These are phyloP conservation scores for Papilio helenus DNA, from an alignment of 1,140 invertebrate genomes.

Conservation along the genomic window DNA sequence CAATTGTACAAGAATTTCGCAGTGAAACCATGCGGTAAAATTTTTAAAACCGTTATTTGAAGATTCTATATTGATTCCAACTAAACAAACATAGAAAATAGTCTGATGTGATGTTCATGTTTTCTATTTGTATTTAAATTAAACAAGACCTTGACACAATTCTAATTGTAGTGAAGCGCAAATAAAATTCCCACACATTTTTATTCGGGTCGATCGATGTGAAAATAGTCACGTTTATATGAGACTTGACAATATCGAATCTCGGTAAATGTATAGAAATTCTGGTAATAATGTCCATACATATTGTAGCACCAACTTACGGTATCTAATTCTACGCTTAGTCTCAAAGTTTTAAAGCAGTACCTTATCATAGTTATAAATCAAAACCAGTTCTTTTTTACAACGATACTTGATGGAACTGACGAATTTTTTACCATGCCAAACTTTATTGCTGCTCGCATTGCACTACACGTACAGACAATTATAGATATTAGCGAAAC, in stretches of 20 bases:
- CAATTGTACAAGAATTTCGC: too few species aligned
- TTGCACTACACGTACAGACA: neutral
- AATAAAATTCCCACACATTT: neutral
- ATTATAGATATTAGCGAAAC: too few species aligned
- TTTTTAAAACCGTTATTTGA: too few species aligned
- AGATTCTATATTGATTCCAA: neutral
- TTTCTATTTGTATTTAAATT: neutral
- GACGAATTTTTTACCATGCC: neutral
- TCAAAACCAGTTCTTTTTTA: slow-evolving; percentile 4
- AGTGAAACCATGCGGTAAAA: too few species aligned
- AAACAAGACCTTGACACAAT: neutral
- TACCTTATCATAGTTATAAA: neutral
- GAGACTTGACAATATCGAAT: neutral
- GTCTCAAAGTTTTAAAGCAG: neutral
- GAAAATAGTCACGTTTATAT: neutral
- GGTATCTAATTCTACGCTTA: neutral
- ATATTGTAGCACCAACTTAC: neutral
- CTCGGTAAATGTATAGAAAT: neutral
- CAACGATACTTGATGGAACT: neutral
- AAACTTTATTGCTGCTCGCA: neutral
- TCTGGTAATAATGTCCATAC: neutral
- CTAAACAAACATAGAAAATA: neutral
- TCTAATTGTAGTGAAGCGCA: neutral
- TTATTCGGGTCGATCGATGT: neutral
- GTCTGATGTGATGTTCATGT: neutral